Percentiles rank a stretch among this genome's conserved stretches.
These are phyloP conservation scores for Pampusana beccarii DNA, from an alignment of 2,113 vertebrate genomes.

Conservation along the genomic window DNA sequence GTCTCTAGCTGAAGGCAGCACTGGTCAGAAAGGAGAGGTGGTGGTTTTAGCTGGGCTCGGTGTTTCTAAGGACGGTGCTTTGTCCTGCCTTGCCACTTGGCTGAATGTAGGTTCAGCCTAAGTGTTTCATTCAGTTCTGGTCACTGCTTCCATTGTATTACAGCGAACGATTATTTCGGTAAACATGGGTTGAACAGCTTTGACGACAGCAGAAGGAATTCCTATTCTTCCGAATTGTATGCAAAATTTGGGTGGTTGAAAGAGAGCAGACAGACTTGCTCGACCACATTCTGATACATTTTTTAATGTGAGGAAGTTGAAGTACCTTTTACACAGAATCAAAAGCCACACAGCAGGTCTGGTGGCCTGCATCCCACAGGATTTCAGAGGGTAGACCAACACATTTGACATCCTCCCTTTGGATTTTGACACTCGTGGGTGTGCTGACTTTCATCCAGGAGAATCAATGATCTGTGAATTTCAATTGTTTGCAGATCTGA, in stretches of 20 bases:
- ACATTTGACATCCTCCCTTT: not conserved
- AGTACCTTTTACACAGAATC: not conserved
- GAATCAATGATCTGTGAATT: rapidly evolving
- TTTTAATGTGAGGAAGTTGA: not conserved
- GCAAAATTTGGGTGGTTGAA: not conserved
- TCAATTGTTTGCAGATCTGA: not conserved
- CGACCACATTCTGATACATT: not conserved
- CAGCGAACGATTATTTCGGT: not conserved
- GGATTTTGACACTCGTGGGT: not conserved
- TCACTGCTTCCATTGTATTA: not conserved
- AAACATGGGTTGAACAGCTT: not conserved
- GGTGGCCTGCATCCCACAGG: not conserved
- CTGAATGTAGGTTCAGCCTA: not conserved
- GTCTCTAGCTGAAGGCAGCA: rapidly evolving
- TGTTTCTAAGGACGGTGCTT: not conserved
- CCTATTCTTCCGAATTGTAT: not conserved
- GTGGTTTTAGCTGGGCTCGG: rapidly evolving
- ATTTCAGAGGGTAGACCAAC: not conserved
- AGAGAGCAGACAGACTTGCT: not conserved
- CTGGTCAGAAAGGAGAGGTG: not conserved
- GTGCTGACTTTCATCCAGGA: not conserved
- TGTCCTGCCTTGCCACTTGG: not conserved
- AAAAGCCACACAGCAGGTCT: not conserved
- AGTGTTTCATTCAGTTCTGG: not conserved
- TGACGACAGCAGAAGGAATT: not conserved